These are phyloP conservation scores for Cryptocephalus primarius DNA, from an alignment of 2,888 invertebrate genomes.

Conservation along the genomic window DNA sequence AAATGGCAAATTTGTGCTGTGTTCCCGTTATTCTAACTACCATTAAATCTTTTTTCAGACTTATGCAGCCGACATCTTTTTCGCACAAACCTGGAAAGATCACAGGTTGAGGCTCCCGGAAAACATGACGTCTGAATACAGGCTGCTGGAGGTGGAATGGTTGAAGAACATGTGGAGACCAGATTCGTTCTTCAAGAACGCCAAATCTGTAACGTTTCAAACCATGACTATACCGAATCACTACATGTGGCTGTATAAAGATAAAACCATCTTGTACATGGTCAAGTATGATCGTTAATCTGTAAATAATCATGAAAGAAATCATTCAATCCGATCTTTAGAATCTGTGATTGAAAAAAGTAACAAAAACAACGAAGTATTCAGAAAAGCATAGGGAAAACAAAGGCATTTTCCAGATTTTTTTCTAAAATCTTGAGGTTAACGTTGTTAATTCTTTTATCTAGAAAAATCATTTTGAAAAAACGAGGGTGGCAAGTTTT, in stretches of 20 bases:
- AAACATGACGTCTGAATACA: constrained; percentile 87
- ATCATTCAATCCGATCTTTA: neutral
- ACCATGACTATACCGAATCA: constrained; percentile 93
- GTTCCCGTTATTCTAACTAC: no score
- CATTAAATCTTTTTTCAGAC: constrained; percentile 46
- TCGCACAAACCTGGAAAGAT: constrained; percentile 90
- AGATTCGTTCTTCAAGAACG: constrained; percentile 89
- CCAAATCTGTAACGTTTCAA: constrained; percentile 86
- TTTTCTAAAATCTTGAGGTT: no score
- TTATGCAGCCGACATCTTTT: constrained; percentile 84
- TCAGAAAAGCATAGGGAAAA: no score
- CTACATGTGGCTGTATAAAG: constrained; percentile 83
- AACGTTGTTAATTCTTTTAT: no score
- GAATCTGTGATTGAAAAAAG: no score
- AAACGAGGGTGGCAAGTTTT: no score
- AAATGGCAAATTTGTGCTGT: no score
- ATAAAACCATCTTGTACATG: constrained; percentile 77
- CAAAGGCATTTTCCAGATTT: no score
- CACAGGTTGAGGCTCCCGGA: constrained; percentile 75
- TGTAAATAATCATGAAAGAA: neutral
- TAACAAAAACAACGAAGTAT: no score
- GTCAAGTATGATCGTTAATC: constrained; percentile 52
- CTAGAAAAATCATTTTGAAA: no score
- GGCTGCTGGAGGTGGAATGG: constrained; percentile 80
- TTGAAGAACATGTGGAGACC: constrained; percentile 89